Evolutionary conservation across 2,113 vertebrate species (phyloP), one percentile per base, ranked within the genome.

Genomic region (Nanger granti): DNA sequence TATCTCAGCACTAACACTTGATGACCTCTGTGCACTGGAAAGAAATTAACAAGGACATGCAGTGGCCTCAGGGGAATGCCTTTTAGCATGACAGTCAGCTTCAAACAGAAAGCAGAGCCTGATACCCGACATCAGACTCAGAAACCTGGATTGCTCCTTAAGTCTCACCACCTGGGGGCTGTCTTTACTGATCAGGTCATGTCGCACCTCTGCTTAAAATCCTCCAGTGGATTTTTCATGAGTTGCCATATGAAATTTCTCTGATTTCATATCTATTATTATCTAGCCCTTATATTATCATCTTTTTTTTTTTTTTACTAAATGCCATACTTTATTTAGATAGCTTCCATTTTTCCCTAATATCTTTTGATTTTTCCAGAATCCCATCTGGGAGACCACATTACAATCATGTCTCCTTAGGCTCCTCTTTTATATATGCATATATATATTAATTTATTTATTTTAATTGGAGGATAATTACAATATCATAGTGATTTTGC

Each of bases 11-110:
- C 41, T 15, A 34, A 47, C 13, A 17, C 60, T 57, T 84, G 52
- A 60, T 83, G 29, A 7, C 29, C 26, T 85, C 44, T 54, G 60
- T 62, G 44, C 57, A 2, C 18, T 3, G 34, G 41, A 59, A 84
- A 59, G 18, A 2, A 13, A 11, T 41, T 44, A 11, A 18, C 15
- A 7, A 89, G 29, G 64, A 31, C 8, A 15, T 0, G 0, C 2
- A 4, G 8, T 54, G 4, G 1, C 3, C 31, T 49, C 44, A 17
- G 1, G 26, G 47, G 7, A 86, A 41, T 4, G 28, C 2, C 20
- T 73, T 59, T 54, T 20, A 69, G 7, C 52, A 24, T 11, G 7
- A 31, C 60, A 62, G 37, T 14, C 82, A 59, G 55, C 1, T 15
- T 2, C 26, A 18, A 14, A 66, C 9, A 94, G 62, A 95, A 92